Evolutionary conservation across 2,888 invertebrate species (phyloP).

Genomic region (Anthophora plumipes): DNA sequence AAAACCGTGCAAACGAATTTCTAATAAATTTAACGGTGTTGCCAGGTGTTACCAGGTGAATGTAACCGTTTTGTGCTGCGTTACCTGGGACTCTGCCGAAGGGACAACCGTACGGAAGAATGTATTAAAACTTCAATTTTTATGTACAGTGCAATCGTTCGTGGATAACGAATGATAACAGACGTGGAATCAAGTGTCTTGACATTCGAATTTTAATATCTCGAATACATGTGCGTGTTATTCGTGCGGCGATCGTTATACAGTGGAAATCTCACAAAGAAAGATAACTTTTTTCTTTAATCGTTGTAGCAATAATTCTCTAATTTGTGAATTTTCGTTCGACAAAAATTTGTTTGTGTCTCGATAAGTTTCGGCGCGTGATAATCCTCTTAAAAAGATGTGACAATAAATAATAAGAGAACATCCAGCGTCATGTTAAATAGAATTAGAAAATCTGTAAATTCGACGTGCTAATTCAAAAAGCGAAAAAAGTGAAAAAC

Average conservation of each 20-base stretch:
- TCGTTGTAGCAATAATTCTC: not conserved
- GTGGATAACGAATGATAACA: not conserved
- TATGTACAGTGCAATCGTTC: not conserved
- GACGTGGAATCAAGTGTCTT: not conserved
- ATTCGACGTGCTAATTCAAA: not conserved
- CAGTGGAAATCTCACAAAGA: not conserved
- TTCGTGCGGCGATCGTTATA: not conserved
- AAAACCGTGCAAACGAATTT: conserved; percentile 12
- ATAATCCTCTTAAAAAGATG: not conserved
- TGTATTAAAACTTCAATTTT: conserved; percentile 2
- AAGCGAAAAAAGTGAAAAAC: not conserved
- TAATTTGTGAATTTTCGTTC: not conserved
- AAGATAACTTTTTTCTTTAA: not conserved
- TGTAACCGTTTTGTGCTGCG: conserved; percentile 69
- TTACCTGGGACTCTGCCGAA: conserved; percentile 58
- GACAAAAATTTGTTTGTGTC: not conserved
- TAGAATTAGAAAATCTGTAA: not conserved
- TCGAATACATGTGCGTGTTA: not conserved
- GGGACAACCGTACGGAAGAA: conserved; percentile 33
- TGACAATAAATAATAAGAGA: not conserved
- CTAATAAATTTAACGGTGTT: conserved; percentile 60
- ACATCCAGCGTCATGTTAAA: conserved; percentile 1
- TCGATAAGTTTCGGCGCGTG: not conserved
- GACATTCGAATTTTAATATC: not conserved
- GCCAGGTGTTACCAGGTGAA: conserved; percentile 75